These are phyloP conservation scores for Takifugu flavidus DNA, from an alignment of 2,113 vertebrate species.

Conservation along the genomic window DNA sequence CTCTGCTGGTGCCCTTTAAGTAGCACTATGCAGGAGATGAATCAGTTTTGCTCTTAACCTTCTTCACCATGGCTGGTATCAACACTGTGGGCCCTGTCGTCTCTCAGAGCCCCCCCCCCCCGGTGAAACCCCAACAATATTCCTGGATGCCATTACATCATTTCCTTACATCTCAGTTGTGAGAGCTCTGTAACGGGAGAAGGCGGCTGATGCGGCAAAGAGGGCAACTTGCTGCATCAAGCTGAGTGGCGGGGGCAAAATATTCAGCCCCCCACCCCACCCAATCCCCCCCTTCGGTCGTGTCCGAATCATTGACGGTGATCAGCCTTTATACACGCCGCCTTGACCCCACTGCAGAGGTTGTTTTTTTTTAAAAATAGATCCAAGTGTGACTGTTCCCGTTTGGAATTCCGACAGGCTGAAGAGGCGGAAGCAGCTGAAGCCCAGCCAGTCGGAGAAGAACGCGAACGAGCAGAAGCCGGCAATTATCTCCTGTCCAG, in stretches of 20 bases:
- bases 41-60: conserved; percentile 24
- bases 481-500: conserved; percentile 57
- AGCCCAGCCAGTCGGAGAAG: conserved; percentile 67
- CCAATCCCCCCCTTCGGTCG: too few relatives aligned
- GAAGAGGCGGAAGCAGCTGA: conserved; percentile 72
- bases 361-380: too few relatives aligned
- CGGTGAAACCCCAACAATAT: conserved; percentile 10
- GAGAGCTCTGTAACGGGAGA: not conserved
- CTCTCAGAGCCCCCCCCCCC: conserved; percentile 3
- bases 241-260: too few relatives aligned
- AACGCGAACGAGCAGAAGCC: conserved; percentile 53
- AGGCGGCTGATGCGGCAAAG: too few relatives aligned
- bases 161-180: not conserved
- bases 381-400: not conserved
- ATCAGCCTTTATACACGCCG: too few relatives aligned
- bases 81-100: too few relatives aligned
- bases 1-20: not conserved
- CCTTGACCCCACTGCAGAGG: too few relatives aligned
- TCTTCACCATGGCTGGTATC: conserved; percentile 5
- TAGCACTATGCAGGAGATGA: conserved; percentile 7
- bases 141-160: conserved; percentile 23
- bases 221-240: too few relatives aligned
- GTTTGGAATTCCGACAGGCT: conserved; percentile 52
- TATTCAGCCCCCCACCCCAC: too few relatives aligned
- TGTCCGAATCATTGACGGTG: too few relatives aligned